Evolutionary conservation across 2,797 vertebrate genomes (phyloP).

Genomic region (Uromys caudimaculatus): DNA sequence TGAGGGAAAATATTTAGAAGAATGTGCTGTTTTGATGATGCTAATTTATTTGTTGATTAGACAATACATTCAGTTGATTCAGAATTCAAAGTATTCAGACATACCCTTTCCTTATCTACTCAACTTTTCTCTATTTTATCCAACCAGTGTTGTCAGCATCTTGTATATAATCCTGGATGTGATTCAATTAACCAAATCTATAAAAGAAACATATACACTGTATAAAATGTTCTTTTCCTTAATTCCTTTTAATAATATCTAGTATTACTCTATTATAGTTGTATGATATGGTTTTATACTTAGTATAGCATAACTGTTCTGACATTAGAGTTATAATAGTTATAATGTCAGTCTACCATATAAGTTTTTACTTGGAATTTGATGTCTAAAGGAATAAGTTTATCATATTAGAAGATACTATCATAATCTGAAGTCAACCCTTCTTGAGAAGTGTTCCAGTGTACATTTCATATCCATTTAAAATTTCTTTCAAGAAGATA

Average conservation of each 20-base stretch:
- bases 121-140: neutral
- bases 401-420: neutral
- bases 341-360: neutral
- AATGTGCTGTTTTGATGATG: conserved; percentile 9
- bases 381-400: neutral
- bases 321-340: too few relatives aligned
- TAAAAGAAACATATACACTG: neutral
- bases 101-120: neutral
- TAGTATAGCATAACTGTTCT: too few relatives aligned
- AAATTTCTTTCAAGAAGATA: neutral
- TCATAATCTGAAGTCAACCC: neutral
- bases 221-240: neutral
- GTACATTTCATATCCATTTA: neutral
- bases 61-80: neutral
- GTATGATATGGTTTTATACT: too few relatives aligned
- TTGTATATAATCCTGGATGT: neutral
- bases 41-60: conserved; percentile 49
- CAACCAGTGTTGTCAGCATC: neutral
- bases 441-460: neutral
- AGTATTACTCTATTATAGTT: too few relatives aligned
- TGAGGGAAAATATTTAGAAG: conserved; percentile 60
- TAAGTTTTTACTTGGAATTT: conserved; percentile 4
- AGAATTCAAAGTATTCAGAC: conserved; percentile 14
- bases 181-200: neutral
- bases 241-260: neutral